Evolutionary conservation across 2,888 invertebrate genomes (phyloP), one percentile per base, ranked within the genome.

Genomic region (Nymphalis c-album): DNA sequence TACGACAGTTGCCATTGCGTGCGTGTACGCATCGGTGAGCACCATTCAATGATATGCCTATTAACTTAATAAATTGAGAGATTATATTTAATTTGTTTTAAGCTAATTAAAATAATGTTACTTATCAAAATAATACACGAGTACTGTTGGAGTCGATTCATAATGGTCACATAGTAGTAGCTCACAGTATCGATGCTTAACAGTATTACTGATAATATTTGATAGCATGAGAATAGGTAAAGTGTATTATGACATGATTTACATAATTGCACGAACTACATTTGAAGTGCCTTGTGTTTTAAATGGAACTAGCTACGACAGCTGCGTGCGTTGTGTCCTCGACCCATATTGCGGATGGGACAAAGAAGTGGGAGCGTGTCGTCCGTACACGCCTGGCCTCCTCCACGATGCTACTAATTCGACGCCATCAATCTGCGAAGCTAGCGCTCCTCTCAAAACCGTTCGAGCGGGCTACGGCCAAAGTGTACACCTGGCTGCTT

Each of bases 281-380:
- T 55, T 55, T 55, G 31, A 31, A 55, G 31, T n/a, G 31, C 16
- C 1, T 22, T 22, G 17, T 31, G 26, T 55, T 31, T 55, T 55
- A 17, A 17, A 26, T 22, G 22, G 13, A 22, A 61, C 73, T 66
- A 93, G 94, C 57, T 94, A 94, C 79, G 93, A 94, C 80, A 94
- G 93, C 74, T 95, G 95, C 81, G 86, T 94, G 7, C 92, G 94
- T 6, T 95, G 95, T 80, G 93, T 94, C 17, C 85, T 94, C 67
- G 95, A 95, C 78, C 95, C 95, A 0, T 94, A 95, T 79, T 95
- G 95, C 77, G 95, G 95, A n/a, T 95, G 95, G 95, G 95, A 95
- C 78, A 94, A 94, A 76, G 93, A 94, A 77, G 89, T 92, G 1
- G 93, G 91, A 0, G 87, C 90, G 16, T 94, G 94, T 79, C 92